A percentile compares a stretch with the other conserved stretches of the same genome.
These are phyloP conservation scores for Drepanosiphum platanoidis DNA, from an alignment of 2,888 invertebrate species.

Conservation along the genomic window DNA sequence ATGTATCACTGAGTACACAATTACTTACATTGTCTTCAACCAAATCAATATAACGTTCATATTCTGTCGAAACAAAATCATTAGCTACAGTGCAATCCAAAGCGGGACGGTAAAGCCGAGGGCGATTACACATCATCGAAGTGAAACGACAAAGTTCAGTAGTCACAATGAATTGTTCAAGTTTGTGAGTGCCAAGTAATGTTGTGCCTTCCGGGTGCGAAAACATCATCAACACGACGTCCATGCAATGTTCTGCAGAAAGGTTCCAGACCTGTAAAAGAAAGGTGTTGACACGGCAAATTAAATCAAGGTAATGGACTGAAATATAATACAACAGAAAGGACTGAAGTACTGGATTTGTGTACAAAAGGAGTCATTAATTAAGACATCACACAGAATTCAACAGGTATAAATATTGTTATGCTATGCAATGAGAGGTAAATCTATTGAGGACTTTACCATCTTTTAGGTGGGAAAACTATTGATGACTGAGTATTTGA, in stretches of 20 bases:
- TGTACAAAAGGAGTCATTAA: too few relatives aligned
- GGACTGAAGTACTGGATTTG: too few relatives aligned
- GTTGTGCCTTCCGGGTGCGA: slow-evolving; percentile 63
- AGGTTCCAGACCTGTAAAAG: slow-evolving; percentile 63
- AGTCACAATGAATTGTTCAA: slow-evolving; percentile 63
- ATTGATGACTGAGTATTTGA: too few relatives aligned
- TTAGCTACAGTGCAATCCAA: slow-evolving; percentile 62
- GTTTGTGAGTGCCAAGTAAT: slow-evolving; percentile 63
- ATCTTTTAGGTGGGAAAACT: too few relatives aligned
- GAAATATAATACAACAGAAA: too few relatives aligned
- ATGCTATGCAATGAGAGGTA: too few relatives aligned
- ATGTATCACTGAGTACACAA: not conserved
- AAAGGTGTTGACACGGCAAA: too few relatives aligned
- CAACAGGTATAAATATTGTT: too few relatives aligned
- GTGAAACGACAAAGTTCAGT: slow-evolving; percentile 60
- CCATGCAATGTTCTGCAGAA: slow-evolving; percentile 63
- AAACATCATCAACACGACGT: slow-evolving; percentile 63
- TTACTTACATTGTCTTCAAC: slow-evolving; percentile 63
- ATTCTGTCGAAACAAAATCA: slow-evolving; percentile 63
- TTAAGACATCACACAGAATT: too few relatives aligned
- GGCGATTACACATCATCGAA: slow-evolving; percentile 63
- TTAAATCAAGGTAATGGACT: too few relatives aligned
- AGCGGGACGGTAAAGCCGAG: slow-evolving; percentile 55
- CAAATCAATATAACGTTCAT: slow-evolving; percentile 63
- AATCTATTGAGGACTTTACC: too few relatives aligned